These are phyloP conservation scores for Microctonus aethiopoides DNA, from an alignment of 2,888 invertebrate species.

Conservation along the genomic window DNA sequence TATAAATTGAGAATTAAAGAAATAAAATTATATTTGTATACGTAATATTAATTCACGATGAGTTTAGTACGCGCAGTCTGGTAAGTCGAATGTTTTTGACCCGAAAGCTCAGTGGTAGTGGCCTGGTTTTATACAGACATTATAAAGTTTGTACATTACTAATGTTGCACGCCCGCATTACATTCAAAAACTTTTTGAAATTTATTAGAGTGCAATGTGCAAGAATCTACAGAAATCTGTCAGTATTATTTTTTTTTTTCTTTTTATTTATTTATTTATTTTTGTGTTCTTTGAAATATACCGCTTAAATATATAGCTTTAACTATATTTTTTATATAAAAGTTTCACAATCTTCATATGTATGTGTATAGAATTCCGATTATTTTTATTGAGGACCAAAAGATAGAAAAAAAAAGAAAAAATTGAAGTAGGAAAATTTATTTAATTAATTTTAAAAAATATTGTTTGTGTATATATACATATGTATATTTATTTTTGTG, in stretches of 20 bases:
- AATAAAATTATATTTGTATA: not conserved
- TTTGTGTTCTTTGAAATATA: not conserved
- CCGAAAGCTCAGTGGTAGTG: not conserved
- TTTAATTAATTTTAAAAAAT: not conserved
- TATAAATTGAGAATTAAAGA: not conserved
- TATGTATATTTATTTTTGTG: not conserved
- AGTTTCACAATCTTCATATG: not conserved
- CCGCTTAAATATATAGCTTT: not conserved
- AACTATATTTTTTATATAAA: not conserved
- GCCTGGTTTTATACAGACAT: not conserved
- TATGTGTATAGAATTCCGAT: not conserved
- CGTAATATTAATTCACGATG: not conserved
- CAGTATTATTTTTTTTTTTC: not conserved
- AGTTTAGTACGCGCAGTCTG: not conserved
- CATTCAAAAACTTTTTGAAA: slow-evolving; percentile 2
- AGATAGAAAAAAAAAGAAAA: not conserved
- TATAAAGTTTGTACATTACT: slow-evolving; percentile 2
- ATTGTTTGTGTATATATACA: no score
- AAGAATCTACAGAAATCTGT: slow-evolving; percentile 1
- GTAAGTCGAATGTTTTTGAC: slow-evolving; percentile 1
- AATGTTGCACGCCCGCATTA: not conserved
- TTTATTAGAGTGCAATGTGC: slow-evolving; percentile 4
- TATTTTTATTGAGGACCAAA: not conserved
- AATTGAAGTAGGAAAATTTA: no score
- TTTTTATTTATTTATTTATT: not conserved